Evolutionary conservation across 2,888 invertebrate species (phyloP), one percentile per base, ranked within the genome.

Genomic region (Campaea margaritaria): DNA sequence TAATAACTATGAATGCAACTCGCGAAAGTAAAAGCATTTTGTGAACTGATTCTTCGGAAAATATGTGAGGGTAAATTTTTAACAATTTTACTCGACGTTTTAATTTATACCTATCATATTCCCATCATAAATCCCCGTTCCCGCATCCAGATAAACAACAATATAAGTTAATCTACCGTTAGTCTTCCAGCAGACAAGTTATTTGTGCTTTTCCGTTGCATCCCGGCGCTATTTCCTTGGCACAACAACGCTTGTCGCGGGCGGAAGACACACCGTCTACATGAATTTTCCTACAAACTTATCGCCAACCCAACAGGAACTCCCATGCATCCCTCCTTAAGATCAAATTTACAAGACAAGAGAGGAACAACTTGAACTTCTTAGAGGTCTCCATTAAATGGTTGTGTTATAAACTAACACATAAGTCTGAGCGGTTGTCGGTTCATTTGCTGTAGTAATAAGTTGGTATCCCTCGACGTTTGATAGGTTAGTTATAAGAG

Each of bases 371-470:
- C 9, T 48, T 43, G 14, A 15, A 50, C 21, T 45, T 56, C 48
- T 45, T 21, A 36, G 13, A 71, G 86, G 54, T 83, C 86, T 64
- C 51, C 41, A 51, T 70, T 75, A 59, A 74, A 58, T 78, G 73
- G 82, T 44, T 69, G 59, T 58, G 51, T 68, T 66, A 67, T 69
- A 72, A 74, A 79, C 76, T 76, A 76, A 77, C 75, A 74, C 75
- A 74, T 78, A 80, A 79, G 72, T 76, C 53, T 68, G 76, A 73
- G 78, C 76, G 79, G 46, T 58, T 80, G 83, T 81, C 81, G 79
- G 76, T 82, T 86, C 85, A 86, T 88, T 87, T 85, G 81, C 73
- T 75, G 70, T 75, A 67, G 77, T 85, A 85, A 87, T 85, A 87
- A 84, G 78, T 82, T 79, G 81, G 78, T 81, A 84, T 85, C 79